These are phyloP conservation scores for Agonopterix subpropinquella DNA, from an alignment of 2,888 invertebrate genomes.

Conservation along the genomic window DNA sequence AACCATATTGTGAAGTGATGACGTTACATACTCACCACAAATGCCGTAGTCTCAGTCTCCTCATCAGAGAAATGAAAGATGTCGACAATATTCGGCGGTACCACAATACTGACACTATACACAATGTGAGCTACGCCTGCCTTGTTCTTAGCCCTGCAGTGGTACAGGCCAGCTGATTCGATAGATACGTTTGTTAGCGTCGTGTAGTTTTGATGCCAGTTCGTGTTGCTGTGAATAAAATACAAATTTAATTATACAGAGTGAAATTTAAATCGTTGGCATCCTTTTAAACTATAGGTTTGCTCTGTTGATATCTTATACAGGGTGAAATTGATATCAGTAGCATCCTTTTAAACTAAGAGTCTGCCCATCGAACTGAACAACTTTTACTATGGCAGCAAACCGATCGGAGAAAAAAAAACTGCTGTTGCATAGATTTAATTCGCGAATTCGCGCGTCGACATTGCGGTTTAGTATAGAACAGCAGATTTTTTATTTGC, in stretches of 20 bases:
- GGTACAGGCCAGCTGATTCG: conserved; percentile 65
- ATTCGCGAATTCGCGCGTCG: too few relatives aligned
- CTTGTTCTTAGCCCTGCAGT: conserved; percentile 76
- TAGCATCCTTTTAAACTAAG: too few relatives aligned
- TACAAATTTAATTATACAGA: neutral
- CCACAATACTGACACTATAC: conserved; percentile 69
- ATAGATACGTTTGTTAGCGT: conserved; percentile 33
- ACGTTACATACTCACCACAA: neutral
- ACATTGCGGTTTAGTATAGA: too few relatives aligned
- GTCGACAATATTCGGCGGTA: conserved; percentile 27
- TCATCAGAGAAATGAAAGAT: conserved; percentile 15
- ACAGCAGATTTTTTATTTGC: too few relatives aligned
- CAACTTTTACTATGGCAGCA: too few relatives aligned
- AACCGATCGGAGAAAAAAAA: too few relatives aligned
- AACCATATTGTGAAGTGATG: neutral
- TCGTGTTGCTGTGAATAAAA: conserved; percentile 36
- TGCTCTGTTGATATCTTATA: too few relatives aligned
- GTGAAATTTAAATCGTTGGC: neutral
- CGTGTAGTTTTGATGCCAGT: conserved; percentile 38
- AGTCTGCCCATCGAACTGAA: too few relatives aligned
- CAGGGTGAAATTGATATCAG: too few relatives aligned
- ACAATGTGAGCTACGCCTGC: conserved; percentile 71
- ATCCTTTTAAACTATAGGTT: too few relatives aligned
- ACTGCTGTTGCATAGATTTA: too few relatives aligned
- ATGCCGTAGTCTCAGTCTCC: too few relatives aligned